These are phyloP conservation scores for Lepus americanus DNA, from an alignment of 2,113 vertebrate species.

Conservation along the genomic window DNA sequence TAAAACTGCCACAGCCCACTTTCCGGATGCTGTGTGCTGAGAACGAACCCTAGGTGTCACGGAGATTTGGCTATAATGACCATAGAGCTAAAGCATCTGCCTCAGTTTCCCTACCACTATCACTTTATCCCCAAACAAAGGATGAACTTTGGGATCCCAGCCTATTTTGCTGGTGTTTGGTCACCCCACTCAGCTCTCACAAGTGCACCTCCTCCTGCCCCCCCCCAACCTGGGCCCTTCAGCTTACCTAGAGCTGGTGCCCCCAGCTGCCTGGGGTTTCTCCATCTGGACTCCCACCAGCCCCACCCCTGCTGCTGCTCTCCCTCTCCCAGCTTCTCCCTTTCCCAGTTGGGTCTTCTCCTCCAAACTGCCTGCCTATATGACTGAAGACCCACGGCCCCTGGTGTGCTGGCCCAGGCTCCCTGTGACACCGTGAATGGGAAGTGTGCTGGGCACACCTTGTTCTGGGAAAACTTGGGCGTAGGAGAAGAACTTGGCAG, in stretches of 20 bases:
- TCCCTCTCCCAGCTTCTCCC: neutral
- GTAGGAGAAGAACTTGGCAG: neutral
- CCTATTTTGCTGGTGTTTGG: neutral
- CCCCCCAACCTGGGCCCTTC: neutral
- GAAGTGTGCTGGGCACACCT: neutral
- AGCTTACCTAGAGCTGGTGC: no score
- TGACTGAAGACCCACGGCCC: neutral
- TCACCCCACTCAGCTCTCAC: neutral
- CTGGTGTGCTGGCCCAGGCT: no score
- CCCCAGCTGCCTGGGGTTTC: neutral
- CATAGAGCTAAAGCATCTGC: neutral
- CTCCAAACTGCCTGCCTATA: neutral
- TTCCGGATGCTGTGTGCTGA: no score
- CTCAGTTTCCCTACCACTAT: neutral
- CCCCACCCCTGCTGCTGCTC: accelerated
- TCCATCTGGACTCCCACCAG: no score
- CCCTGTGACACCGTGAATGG: accelerated
- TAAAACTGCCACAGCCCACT: neutral
- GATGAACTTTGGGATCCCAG: no score
- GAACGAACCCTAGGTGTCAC: neutral
- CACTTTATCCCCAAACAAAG: neutral
- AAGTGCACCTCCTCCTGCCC: neutral
- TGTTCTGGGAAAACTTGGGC: neutral
- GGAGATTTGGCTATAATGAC: no score
- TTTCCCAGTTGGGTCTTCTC: neutral